These are phyloP conservation scores for Poecilia picta DNA, from an alignment of 2,797 vertebrate species.

Conservation along the genomic window DNA sequence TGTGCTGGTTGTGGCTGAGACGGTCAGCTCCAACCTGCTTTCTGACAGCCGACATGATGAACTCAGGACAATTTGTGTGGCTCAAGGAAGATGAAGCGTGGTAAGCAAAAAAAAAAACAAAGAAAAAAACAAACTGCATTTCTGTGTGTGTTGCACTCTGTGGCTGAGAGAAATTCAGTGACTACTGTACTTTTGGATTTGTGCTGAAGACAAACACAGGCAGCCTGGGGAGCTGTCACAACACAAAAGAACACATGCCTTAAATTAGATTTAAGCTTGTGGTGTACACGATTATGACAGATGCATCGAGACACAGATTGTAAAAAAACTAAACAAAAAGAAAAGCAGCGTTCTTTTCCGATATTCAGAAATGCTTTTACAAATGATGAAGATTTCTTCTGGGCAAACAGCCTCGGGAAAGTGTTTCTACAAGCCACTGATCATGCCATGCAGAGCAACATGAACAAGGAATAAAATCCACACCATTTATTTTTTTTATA, in stretches of 20 bases:
- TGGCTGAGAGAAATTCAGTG: background rate
- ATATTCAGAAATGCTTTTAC: conserved; percentile 59
- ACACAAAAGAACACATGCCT: conserved; percentile 39
- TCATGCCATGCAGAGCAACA: conserved; percentile 83
- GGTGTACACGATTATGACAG: conserved; percentile 32
- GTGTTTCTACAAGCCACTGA: conserved; percentile 73
- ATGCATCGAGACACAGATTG: conserved; percentile 32
- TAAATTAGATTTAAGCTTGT: conserved; percentile 42
- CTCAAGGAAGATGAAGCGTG: conserved; percentile 5
- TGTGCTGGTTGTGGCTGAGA: background rate
- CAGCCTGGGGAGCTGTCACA: conserved; percentile 8
- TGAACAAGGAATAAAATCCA: conserved; percentile 73
- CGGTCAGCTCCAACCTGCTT: background rate
- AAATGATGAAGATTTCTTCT: conserved; percentile 51
- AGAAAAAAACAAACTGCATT: conserved; percentile 14
- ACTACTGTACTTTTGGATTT: conserved; percentile 20
- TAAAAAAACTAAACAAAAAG: conserved; percentile 8
- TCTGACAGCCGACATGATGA: background rate
- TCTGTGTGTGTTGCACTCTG: conserved; percentile 8
- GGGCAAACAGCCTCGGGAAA: conserved; percentile 59
- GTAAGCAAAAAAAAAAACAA: background rate
- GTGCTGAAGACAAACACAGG: conserved; percentile 30
- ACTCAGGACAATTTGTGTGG: conserved; percentile 10
- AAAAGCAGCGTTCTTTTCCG: conserved; percentile 23
- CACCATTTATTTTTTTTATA: conserved; percentile 56